Percentiles rank a stretch among this genome's conserved stretches.
Conservation (phyloP, 2,888 invertebrate species). For the Calameuta pallipes region DNA sequence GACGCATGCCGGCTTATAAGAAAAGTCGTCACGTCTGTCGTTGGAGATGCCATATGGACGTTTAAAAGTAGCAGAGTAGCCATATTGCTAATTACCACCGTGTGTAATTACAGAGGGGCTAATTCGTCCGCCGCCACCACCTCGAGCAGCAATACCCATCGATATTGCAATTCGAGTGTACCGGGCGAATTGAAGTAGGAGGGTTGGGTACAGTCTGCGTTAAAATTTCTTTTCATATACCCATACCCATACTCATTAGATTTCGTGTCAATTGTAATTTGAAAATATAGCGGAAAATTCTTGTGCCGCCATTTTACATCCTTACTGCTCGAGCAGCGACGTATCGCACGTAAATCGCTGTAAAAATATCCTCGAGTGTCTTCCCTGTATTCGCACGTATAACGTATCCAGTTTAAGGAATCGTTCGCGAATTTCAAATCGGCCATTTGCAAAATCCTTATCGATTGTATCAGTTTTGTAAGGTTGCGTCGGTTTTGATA, state of each 20-base stretch:
- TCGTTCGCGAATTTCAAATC: no score
- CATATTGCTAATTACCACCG: not conserved
- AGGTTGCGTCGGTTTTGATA: no score
- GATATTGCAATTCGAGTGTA: not conserved
- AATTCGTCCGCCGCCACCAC: not conserved
- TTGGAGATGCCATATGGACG: not conserved
- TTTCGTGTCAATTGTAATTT: not conserved
- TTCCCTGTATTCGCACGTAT: no score
- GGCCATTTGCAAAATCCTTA: no score
- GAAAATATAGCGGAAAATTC: not conserved
- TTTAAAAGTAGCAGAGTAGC: not conserved
- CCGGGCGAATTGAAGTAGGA: not conserved
- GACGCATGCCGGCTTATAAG: not conserved
- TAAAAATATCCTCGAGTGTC: no score
- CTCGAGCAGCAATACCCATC: not conserved
- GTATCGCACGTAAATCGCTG: no score
- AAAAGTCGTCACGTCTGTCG: not conserved
- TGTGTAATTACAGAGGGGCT: not conserved
- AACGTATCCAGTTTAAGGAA: no score
- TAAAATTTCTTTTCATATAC: no score
- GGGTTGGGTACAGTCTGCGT: not conserved
- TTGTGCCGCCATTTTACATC: not conserved
- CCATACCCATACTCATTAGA: no score
- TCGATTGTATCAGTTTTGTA: no score
- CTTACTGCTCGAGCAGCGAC: not conserved